Conservation (phyloP, 1,140 invertebrate species). For the Danaus plexippus region DNA sequence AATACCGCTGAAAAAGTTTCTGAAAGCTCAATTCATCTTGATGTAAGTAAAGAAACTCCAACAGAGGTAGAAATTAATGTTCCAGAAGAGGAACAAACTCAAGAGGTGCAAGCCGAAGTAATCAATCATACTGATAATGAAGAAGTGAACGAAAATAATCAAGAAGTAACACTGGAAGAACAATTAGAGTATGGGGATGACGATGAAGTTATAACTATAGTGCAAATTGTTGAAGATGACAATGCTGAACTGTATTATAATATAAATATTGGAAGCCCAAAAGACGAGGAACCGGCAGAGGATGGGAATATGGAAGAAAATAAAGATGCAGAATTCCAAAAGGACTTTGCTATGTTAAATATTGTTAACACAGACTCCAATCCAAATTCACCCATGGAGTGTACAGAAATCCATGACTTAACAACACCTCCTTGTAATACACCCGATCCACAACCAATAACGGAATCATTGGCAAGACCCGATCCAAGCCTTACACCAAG, state of each 20-base stretch:
- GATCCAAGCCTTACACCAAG: constrained; percentile 63
- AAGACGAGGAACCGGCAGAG: constrained; percentile 18
- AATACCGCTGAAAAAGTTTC: too few relatives aligned
- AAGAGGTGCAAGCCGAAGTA: constrained; percentile 6
- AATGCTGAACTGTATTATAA: constrained; percentile 59
- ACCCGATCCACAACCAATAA: constrained; percentile 30
- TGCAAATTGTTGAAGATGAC: constrained; percentile 69
- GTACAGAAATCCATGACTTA: constrained; percentile 30
- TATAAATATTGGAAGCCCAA: constrained; percentile 56
- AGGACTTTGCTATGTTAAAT: constrained; percentile 58
- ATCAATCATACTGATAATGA: constrained; percentile 7
- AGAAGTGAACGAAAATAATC: constrained; percentile 10
- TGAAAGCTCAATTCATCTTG: too few relatives aligned
- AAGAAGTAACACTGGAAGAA: constrained; percentile 37
- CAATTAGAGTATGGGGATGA: constrained; percentile 56
- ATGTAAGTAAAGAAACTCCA: constrained; percentile 4
- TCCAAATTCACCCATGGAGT: constrained; percentile 41
- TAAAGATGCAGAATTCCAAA: constrained; percentile 48
- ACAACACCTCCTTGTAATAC: constrained; percentile 34
- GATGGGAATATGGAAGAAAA: constrained; percentile 27
- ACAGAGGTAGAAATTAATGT: constrained; percentile 6
- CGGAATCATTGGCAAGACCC: constrained; percentile 36
- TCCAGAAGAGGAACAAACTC: constrained; percentile 3
- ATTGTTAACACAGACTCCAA: constrained; percentile 29
- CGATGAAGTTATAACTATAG: constrained; percentile 67